Conservation (phyloP, 2,888 invertebrate genomes). For the Azorinus chamasolen region DNA sequence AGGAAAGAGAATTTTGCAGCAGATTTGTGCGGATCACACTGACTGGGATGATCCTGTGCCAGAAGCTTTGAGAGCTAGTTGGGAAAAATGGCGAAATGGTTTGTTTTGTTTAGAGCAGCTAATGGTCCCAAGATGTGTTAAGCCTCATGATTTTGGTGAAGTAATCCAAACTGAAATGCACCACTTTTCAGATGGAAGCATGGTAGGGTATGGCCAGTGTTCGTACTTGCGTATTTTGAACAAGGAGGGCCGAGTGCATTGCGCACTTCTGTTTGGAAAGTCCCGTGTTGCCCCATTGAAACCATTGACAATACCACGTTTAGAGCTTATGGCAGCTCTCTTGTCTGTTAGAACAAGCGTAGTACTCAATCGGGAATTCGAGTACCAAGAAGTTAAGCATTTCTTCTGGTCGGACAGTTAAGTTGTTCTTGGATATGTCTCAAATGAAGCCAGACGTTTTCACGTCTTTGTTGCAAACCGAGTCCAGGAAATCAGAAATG, state of each 20-base stretch:
- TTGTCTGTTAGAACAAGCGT: conserved; percentile 18
- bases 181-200: conserved; percentile 67
- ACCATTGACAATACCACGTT: conserved; percentile 37
- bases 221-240: conserved; percentile 59
- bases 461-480: conserved; percentile 54
- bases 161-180: conserved; percentile 50
- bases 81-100: neutral
- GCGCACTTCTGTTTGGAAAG: conserved; percentile 62
- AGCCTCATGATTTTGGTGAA: conserved; percentile 41
- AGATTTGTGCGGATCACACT: conserved; percentile 33
- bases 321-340: conserved; percentile 35
- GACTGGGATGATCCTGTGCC: conserved; percentile 60
- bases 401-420: conserved; percentile 34
- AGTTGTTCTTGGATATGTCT: conserved; percentile 25
- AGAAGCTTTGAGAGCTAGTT: neutral
- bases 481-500: conserved; percentile 44
- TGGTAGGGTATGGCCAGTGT: conserved; percentile 63
- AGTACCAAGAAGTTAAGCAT: neutral
- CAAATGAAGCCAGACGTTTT: conserved; percentile 3
- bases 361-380: conserved; percentile 13
- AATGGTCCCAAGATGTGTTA: neutral
- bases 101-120: neutral
- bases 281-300: conserved; percentile 51
- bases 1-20: conserved; percentile 57
- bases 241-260: conserved; percentile 35